Evolutionary conservation across 2,113 vertebrate species (phyloP).

Genomic region (Corynorhinus townsendii): DNA sequence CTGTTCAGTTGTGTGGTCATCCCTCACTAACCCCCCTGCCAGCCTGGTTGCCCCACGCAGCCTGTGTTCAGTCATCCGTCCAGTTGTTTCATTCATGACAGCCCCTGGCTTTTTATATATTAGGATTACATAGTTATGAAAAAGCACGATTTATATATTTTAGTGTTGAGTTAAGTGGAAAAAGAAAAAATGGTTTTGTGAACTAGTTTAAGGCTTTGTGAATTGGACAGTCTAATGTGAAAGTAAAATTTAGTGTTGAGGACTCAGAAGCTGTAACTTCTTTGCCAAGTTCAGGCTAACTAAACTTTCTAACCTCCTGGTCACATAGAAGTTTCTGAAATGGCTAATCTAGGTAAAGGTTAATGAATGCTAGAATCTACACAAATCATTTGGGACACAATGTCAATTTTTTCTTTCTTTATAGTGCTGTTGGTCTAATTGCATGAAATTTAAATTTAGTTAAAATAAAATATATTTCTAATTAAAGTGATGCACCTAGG

Average conservation of each 20-base stretch:
- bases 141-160: not conserved
- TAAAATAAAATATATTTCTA: constrained; percentile 44
- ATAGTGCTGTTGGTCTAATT: not conserved
- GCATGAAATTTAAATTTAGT: constrained; percentile 15
- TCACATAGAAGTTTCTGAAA: not conserved
- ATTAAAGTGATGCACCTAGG: constrained; percentile 24
- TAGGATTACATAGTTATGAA: not conserved
- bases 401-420: not conserved
- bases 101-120: too few species aligned
- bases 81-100: too few species aligned
- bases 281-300: not conserved
- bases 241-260: not conserved
- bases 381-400: not conserved
- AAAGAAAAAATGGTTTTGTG: not conserved
- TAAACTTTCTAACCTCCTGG: not conserved
- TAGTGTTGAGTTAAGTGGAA: not conserved
- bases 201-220: not conserved
- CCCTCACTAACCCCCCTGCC: too few species aligned
- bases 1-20: too few species aligned
- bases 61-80: too few species aligned
- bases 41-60: too few species aligned
- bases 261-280: not conserved
- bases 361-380: not conserved
- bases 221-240: not conserved
- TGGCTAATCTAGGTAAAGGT: not conserved